Evolutionary conservation across 1,140 invertebrate species (phyloP).

Genomic region (Atta texana): DNA sequence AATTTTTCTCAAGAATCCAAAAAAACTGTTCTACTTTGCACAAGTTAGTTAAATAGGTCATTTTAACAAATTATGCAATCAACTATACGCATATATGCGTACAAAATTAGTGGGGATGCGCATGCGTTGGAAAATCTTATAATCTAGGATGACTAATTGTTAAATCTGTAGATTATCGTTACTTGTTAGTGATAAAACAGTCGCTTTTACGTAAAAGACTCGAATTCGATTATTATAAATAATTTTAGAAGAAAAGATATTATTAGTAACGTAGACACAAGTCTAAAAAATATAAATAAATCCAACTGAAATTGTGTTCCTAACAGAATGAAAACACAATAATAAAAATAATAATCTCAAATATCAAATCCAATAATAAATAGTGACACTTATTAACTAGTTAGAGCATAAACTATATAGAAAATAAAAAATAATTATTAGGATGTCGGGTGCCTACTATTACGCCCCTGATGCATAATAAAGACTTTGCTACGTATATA

Average conservation of each 20-base stretch:
- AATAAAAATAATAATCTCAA: background rate
- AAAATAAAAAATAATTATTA: background rate
- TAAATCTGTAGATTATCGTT: background rate
- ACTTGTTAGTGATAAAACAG: background rate
- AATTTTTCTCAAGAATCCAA: background rate
- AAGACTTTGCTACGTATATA: background rate
- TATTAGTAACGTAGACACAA: background rate
- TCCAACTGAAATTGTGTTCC: background rate
- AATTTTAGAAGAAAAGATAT: background rate
- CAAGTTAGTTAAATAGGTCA: background rate
- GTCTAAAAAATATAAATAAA: background rate
- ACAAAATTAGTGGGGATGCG: background rate
- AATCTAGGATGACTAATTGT: background rate
- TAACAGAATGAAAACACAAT: background rate
- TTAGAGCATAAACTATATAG: background rate
- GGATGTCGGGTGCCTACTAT: background rate
- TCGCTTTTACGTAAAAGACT: background rate
- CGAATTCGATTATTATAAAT: background rate
- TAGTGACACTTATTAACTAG: background rate
- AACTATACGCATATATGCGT: background rate
- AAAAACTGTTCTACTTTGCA: background rate
- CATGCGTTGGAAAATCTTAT: constrained; percentile 6
- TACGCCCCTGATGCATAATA: constrained; percentile 1
- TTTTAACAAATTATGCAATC: constrained; percentile 10
- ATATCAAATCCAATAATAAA: background rate